phyloP scores from a whole-genome alignment of 2,113 vertebrate genomes.

The Oceanodroma tethys region DNA sequence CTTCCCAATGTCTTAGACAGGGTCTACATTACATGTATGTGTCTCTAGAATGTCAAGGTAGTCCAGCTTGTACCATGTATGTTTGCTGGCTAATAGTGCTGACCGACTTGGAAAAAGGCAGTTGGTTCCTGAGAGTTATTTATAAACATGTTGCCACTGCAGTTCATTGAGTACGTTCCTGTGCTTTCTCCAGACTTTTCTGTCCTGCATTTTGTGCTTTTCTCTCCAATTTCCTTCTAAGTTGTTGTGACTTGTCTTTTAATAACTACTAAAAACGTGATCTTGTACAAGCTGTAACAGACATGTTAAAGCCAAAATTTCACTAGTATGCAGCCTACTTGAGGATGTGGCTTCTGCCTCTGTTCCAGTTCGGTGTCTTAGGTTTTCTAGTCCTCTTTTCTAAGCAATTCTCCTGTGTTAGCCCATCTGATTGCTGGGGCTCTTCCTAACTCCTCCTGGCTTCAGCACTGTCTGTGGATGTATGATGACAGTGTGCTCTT shows the following conservation, averaged over 20 bases:
- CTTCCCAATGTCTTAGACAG: not conserved
- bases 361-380: not conserved
- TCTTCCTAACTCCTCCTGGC: not conserved
- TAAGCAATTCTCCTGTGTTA: not conserved
- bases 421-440: not conserved
- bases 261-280: not conserved
- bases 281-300: not conserved
- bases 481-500: not conserved
- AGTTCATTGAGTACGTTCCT: not conserved
- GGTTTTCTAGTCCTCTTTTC: not conserved
- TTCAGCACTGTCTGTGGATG: not conserved
- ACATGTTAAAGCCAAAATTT: not conserved
- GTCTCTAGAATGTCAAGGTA: not conserved
- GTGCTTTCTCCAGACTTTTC: not conserved
- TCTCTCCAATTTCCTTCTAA: not conserved
- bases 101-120: not conserved
- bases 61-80: not conserved
- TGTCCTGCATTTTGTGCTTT: not conserved
- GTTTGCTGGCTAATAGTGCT: not conserved
- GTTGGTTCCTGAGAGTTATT: not conserved
- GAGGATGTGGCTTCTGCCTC: not conserved
- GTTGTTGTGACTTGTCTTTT: not conserved
- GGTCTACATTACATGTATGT: fast-evolving
- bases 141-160: not conserved
- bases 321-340: not conserved